Evolutionary conservation across 2,113 vertebrate genomes (phyloP).

Genomic region (Perognathus longimembris): DNA sequence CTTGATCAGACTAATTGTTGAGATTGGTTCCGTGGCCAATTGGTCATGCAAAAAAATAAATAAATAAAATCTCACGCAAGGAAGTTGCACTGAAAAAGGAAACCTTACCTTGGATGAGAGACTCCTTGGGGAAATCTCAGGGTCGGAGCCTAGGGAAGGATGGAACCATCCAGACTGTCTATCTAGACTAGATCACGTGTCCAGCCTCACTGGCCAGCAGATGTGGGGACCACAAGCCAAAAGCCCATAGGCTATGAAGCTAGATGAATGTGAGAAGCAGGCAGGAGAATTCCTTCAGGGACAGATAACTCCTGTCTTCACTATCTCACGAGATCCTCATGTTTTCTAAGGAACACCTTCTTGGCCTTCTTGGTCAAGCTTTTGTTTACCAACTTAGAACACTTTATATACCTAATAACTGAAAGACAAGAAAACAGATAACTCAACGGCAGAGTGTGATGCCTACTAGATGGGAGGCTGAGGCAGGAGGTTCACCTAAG

Average conservation of each 20-base stretch:
- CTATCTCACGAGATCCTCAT: not conserved
- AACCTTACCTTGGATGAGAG: not conserved
- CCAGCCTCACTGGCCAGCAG: not conserved
- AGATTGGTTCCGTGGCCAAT: not conserved
- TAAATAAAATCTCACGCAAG: not conserved
- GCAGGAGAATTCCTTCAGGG: too few relatives aligned
- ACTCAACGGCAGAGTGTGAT: not conserved
- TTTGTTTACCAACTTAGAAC: not conserved
- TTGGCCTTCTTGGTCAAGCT: not conserved
- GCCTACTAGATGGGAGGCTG: too few relatives aligned
- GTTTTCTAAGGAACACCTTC: not conserved
- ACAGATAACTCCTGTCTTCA: not conserved
- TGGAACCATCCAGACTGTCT: not conserved
- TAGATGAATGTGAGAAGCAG: not conserved
- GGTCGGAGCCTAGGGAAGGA: too few relatives aligned
- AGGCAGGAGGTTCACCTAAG: not conserved
- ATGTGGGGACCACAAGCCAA: fast-evolving
- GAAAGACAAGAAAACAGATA: not conserved
- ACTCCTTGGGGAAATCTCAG: not conserved
- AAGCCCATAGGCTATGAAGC: not conserved
- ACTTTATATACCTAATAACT: not conserved
- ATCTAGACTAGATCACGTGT: too few relatives aligned
- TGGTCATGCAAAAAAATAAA: not conserved
- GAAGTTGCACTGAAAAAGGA: not conserved
- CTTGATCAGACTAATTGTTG: not conserved